Base-by-base conservation (phyloP, 2,797 vertebrate species). In the Trachops cirrhosus region DNA sequence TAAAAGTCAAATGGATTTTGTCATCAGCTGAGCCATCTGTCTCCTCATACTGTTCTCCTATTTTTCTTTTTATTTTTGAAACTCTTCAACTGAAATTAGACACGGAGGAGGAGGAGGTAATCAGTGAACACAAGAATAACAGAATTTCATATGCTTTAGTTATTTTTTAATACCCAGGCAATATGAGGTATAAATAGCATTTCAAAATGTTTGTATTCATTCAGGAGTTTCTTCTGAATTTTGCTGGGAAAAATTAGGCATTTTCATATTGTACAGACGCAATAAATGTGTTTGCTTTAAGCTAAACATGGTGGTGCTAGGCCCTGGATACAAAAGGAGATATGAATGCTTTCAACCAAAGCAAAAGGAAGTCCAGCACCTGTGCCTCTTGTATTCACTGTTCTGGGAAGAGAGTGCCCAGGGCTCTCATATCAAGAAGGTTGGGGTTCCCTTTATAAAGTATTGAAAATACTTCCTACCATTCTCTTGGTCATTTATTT, bases 1-100 rank as follows among this genome's bases (percentile, higher is more conserved):
- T 87, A 93, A 96, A 97, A 97, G 92, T 95, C 95, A 96, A 95
- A 95, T 83, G 93, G 32, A 87, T 93, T 96, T 89, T 97, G 93
- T 97, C 95, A 97, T 97, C 83, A 91, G 21, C 44, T 6, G 18
- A 68, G 34, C 96, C 97, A 97, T 94, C 96, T 97, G 97, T 95
- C 83, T 95, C 41, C 44, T 95, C 77, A 84, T 57, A 93, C 57
- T 89, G 75, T 88, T 95, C 59, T 93, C 59, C 21, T 86, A 70
- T 92, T 95, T 96, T 97, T 86, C 52, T 96, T 71, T 95, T 97
- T 96, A 0, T 94, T 94, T 96, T 91, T 94, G 52, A 95, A 97
- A 95, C 39, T 71, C 71, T 75, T 83, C 9, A 32, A 78, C 78
- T 95, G 64, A 94, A 97, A 95, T 94, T 94, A 95, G 78, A 96